These are phyloP conservation scores for Craterocephalus amniculus DNA, from an alignment of 2,797 vertebrate genomes.

Conservation along the genomic window DNA sequence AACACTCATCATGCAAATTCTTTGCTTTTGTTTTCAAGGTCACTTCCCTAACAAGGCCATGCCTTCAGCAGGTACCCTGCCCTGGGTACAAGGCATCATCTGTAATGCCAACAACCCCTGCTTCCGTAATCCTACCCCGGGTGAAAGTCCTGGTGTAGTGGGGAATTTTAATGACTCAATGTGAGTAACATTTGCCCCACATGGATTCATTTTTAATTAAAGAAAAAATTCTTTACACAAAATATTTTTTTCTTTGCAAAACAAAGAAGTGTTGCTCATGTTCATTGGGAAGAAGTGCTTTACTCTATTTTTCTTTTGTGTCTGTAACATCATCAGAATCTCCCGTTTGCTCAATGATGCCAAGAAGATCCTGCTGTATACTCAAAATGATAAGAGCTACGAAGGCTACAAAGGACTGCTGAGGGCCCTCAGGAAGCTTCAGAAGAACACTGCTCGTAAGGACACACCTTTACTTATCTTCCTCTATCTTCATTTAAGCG, in stretches of 20 bases:
- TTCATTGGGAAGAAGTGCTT: not conserved
- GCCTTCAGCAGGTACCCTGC: slow-evolving; percentile 96
- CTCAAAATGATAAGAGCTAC: slow-evolving; percentile 91
- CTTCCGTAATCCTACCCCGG: slow-evolving; percentile 95
- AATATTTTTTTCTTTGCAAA: not conserved
- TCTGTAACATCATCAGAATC: slow-evolving; percentile 81
- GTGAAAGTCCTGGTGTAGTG: slow-evolving; percentile 90
- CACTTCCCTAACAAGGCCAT: slow-evolving; percentile 99
- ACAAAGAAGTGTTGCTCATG: not conserved
- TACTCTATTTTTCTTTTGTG: not conserved
- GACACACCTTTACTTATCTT: slow-evolving; percentile 3
- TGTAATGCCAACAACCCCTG: slow-evolving; percentile 99
- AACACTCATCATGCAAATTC: not conserved
- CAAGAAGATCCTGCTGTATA: slow-evolving; percentile 91
- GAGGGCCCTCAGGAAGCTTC: slow-evolving; percentile 85
- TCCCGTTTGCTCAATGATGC: slow-evolving; percentile 92
- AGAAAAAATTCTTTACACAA: not conserved
- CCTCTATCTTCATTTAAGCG: not conserved
- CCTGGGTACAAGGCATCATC: slow-evolving; percentile 98
- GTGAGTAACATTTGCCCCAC: slow-evolving; percentile 78
- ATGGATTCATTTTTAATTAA: not conserved
- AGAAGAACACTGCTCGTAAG: slow-evolving; percentile 86
- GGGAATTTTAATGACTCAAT: slow-evolving; percentile 95
- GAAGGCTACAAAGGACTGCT: slow-evolving; percentile 88
- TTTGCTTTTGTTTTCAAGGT: slow-evolving; percentile 79